A percentile compares a stretch with the other conserved stretches of the same genome.
Conservation (phyloP, 2,888 invertebrate genomes). For the Dolomedes plantarius region DNA sequence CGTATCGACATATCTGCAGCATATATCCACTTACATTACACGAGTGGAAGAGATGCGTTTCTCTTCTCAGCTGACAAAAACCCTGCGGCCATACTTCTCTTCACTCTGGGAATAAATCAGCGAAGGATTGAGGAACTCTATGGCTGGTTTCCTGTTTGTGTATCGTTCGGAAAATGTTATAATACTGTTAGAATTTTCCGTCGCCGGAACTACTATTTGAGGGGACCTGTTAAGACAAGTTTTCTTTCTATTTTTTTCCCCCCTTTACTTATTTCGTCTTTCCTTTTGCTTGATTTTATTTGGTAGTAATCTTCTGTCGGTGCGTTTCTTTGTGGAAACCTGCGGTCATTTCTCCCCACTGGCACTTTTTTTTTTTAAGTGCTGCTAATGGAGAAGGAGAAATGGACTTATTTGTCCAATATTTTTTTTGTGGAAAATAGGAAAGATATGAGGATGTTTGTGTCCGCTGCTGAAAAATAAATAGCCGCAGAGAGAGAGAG, state of each 20-base stretch:
- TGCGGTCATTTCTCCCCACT: background rate
- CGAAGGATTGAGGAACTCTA: background rate
- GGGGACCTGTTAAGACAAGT: conserved; percentile 12
- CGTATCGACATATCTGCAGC: too few species aligned
- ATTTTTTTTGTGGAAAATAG: background rate
- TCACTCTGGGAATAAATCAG: background rate
- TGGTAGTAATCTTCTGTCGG: background rate
- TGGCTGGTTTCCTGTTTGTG: conserved; percentile 4
- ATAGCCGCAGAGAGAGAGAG: too few species aligned
- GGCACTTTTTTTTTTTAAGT: background rate
- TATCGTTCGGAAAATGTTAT: conserved; percentile 1
- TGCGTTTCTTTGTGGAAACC: background rate
- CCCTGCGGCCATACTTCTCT: too few species aligned
- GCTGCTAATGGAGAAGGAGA: background rate
- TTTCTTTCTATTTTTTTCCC: background rate
- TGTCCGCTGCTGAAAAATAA: background rate
- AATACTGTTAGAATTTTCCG: background rate
- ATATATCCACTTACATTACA: background rate
- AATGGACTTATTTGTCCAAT: background rate
- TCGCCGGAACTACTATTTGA: conserved; percentile 11
- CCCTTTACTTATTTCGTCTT: background rate
- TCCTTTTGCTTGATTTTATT: background rate
- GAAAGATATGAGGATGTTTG: background rate
- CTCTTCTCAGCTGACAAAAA: too few species aligned
- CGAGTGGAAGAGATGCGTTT: too few species aligned